These are phyloP conservation scores for Ganaspis sp. DNA, from an alignment of 1,140 invertebrate genomes.

Conservation along the genomic window DNA sequence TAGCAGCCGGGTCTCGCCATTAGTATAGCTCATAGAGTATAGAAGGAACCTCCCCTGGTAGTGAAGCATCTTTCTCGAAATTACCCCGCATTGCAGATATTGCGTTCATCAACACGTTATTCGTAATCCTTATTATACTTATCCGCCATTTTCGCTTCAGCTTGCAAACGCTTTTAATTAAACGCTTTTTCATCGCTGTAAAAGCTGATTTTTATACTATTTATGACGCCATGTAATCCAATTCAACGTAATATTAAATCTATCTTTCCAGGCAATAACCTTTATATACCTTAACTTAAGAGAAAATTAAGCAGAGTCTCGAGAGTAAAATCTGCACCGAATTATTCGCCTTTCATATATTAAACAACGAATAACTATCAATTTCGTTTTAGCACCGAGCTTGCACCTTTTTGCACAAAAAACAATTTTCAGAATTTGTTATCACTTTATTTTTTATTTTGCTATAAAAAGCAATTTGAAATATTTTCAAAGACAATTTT, in stretches of 20 bases:
- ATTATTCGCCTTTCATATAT: too few relatives aligned
- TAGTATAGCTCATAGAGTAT: conserved; percentile 29
- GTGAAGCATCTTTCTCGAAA: conserved; percentile 29
- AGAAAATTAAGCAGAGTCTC: not conserved
- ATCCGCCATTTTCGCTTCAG: conserved; percentile 1
- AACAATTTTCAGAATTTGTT: too few relatives aligned
- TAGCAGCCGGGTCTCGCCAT: conserved; percentile 20
- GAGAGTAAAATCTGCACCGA: too few relatives aligned
- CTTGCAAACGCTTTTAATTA: conserved; percentile 8
- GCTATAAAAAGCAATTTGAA: too few relatives aligned
- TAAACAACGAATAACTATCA: not conserved
- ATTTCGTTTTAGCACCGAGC: too few relatives aligned
- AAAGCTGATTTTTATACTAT: conserved; percentile 4
- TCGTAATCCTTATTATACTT: conserved; percentile 9
- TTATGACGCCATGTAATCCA: not conserved
- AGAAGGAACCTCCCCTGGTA: conserved; percentile 15
- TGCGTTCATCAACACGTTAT: conserved; percentile 28
- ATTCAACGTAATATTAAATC: conserved; percentile 1
- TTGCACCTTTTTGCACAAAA: too few relatives aligned
- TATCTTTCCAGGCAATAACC: not conserved
- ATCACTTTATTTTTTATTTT: too few relatives aligned
- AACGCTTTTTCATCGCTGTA: conserved; percentile 13
- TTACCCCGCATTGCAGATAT: conserved; percentile 27
- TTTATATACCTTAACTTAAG: not conserved
- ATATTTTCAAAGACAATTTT: too few relatives aligned